A percentile compares a stretch with the other conserved stretches of the same genome.
Conservation (phyloP, 2,888 invertebrate genomes). For the Ichneumoninae sp. region DNA sequence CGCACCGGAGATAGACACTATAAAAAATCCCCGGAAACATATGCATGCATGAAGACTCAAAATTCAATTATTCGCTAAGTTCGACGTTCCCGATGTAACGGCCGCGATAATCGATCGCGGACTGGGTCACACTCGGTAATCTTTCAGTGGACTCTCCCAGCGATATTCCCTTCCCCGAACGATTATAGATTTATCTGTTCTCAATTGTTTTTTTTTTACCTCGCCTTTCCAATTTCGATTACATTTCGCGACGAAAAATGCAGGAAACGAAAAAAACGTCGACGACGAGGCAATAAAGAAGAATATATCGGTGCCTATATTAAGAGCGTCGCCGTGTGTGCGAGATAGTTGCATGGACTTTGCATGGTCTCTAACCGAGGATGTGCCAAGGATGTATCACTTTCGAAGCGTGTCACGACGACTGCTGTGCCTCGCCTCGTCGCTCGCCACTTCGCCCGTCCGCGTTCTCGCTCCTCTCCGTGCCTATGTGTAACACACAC, state of each 20-base stretch:
- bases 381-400: conserved; percentile 55
- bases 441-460: conserved; percentile 34
- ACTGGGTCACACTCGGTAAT: conserved; percentile 2
- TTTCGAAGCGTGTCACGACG: conserved; percentile 59
- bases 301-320: not conserved
- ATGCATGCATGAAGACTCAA: not conserved
- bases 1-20: not conserved
- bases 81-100: not conserved
- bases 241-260: not conserved
- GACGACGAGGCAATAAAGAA: not conserved
- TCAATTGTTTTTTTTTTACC: not conserved
- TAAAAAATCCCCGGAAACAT: not conserved
- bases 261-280: not conserved
- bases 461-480: not conserved
- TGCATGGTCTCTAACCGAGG: conserved; percentile 39
- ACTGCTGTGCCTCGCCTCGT: conserved; percentile 56
- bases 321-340: not conserved
- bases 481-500: conserved; percentile 29
- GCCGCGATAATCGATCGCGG: not conserved
- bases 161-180: not conserved
- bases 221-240: not conserved
- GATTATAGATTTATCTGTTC: conserved; percentile 3
- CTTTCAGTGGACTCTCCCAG: not conserved
- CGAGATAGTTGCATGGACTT: conserved; percentile 27
- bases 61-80: not conserved